Evolutionary conservation across 2,888 invertebrate genomes (phyloP).

Genomic region (Lasioglossum malachurum): DNA sequence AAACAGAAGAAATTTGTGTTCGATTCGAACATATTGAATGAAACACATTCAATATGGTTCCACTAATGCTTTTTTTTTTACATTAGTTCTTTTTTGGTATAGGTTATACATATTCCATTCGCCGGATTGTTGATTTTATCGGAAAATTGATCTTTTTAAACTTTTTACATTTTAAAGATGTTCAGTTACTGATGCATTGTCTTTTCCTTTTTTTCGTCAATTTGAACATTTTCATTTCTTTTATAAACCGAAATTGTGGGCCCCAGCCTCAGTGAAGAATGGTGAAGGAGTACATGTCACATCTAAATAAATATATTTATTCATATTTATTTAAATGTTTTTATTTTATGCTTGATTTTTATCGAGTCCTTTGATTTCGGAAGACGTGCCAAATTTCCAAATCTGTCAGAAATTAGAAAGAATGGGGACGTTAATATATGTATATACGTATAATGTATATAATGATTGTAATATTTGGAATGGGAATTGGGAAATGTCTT

Average conservation of each 20-base stretch:
- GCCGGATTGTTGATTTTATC: too few species aligned
- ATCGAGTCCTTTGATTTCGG: not conserved
- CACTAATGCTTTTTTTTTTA: not conserved
- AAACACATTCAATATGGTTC: constrained; percentile 6
- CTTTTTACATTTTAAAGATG: not conserved
- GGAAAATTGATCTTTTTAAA: not conserved
- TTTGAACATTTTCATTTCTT: constrained; percentile 7
- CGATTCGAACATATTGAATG: not conserved
- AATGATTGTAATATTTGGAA: constrained; percentile 37
- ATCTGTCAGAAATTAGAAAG: constrained; percentile 19
- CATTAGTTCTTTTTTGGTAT: not conserved
- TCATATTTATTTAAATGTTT: not conserved
- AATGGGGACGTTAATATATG: constrained; percentile 16
- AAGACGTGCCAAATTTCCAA: constrained; percentile 19
- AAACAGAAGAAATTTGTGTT: not conserved
- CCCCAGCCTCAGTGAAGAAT: not conserved
- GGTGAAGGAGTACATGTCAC: not conserved
- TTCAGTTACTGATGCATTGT: not conserved
- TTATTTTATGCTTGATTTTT: not conserved
- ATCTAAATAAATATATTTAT: not conserved
- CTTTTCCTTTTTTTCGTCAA: not conserved
- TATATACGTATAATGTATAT: too few species aligned
- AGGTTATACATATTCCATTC: not conserved
- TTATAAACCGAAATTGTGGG: not conserved
- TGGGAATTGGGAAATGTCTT: constrained; percentile 21